Conservation (phyloP, 2,797 vertebrate species). For the Smutsia gigantea region DNA sequence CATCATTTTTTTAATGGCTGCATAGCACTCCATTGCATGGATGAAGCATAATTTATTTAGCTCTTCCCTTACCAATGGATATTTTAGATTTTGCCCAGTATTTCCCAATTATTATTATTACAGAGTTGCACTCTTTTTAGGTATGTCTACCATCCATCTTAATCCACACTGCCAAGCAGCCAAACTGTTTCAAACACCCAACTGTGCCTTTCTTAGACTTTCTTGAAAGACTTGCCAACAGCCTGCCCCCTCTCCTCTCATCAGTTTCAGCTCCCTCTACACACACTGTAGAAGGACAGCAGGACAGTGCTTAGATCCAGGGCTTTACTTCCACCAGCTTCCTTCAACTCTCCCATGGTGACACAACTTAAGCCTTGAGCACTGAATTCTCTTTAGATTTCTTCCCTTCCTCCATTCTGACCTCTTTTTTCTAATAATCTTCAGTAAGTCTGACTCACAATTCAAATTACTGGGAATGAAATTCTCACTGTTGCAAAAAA, state of each 20-base stretch:
- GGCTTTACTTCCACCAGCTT: background rate
- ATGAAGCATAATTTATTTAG: background rate
- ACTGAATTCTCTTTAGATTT: background rate
- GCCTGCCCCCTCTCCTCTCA: background rate
- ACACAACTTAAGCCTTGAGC: background rate
- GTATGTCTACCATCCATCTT: background rate
- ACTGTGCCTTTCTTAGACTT: background rate
- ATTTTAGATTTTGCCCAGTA: conserved; percentile 3
- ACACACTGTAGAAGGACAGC: background rate
- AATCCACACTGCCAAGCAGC: background rate
- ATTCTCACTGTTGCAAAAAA: background rate
- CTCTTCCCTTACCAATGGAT: background rate
- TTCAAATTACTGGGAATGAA: conserved; percentile 42
- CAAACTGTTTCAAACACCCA: background rate
- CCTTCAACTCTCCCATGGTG: background rate
- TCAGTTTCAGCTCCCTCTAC: background rate
- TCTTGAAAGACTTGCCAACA: background rate
- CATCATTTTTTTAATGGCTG: background rate
- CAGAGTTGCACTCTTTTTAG: background rate
- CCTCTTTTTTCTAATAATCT: background rate
- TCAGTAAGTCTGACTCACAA: background rate
- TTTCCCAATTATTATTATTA: background rate
- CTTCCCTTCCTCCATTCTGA: background rate
- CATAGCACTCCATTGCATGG: background rate
- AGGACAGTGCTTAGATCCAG: background rate